A percentile compares a stretch with the other conserved stretches of the same genome.
phyloP scores from a whole-genome alignment of 53 echinoderm and acorn worm species.

The Antedon mediterranea region DNA sequence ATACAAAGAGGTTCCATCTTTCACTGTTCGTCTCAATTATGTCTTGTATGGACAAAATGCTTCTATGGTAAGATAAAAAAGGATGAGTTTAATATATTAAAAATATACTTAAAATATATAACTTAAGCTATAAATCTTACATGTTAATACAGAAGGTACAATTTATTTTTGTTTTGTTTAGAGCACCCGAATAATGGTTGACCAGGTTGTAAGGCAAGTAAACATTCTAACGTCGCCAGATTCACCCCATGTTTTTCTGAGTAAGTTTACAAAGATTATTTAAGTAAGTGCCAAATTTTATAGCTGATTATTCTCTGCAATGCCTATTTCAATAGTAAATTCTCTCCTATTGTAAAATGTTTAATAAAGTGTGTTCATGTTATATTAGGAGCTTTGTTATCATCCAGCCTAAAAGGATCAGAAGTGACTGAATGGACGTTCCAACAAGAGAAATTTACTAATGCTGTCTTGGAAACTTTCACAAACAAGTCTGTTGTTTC shows the following conservation, averaged over 20 bases:
- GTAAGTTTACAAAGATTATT: too few species aligned
- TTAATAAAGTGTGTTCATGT: too few species aligned
- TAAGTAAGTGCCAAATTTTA: too few species aligned
- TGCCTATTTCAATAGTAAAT: too few species aligned
- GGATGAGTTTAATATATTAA: too few species aligned
- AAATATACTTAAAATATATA: too few species aligned
- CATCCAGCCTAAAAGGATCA: neutral
- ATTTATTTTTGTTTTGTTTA: conserved; percentile 8
- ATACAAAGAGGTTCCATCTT: conserved; percentile 24
- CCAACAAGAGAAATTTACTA: neutral
- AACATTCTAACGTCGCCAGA: conserved; percentile 12
- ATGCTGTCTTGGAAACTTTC: neutral
- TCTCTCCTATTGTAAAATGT: too few species aligned
- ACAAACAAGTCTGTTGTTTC: neutral
- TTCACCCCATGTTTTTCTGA: conserved; percentile 19
- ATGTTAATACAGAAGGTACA: too few species aligned
- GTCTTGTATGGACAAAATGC: conserved; percentile 57
- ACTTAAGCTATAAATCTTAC: too few species aligned
- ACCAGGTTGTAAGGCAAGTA: conserved; percentile 29
- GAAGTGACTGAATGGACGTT: neutral
- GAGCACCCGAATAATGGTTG: conserved; percentile 32
- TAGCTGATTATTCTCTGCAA: too few species aligned
- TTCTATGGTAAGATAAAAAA: conserved; percentile 39
- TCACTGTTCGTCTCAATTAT: conserved; percentile 57
- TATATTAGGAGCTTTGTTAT: too few species aligned